Percentiles rank a stretch among this genome's conserved stretches.
Evolutionary conservation across 2,797 vertebrate genomes (phyloP).

Genomic region (Champsocephalus gunnari): DNA sequence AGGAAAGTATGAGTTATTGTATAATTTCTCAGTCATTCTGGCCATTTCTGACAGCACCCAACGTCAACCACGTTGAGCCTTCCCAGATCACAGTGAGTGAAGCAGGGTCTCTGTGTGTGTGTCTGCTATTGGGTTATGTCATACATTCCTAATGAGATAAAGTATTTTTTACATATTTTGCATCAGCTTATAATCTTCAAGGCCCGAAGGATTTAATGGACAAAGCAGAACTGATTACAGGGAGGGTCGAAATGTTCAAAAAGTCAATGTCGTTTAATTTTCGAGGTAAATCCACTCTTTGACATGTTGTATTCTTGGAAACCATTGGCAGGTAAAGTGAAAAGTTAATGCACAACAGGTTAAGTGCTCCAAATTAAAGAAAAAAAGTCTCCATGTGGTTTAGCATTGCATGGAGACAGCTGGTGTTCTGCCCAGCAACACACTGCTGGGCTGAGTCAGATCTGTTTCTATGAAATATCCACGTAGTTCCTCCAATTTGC

Average conservation of each 20-base stretch:
- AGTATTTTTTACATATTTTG: too few species aligned
- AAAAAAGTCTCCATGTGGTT: neutral
- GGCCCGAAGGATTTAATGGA: neutral
- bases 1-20: neutral
- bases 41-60: neutral
- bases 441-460: neutral
- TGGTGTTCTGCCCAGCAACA: constrained; percentile 18
- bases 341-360: neutral
- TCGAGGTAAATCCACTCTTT: neutral
- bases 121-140: too few species aligned
- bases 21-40: neutral
- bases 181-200: too few species aligned
- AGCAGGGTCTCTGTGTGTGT: neutral
- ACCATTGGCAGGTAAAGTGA: constrained; percentile 7
- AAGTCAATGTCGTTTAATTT: neutral
- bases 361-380: neutral
- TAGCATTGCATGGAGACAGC: constrained; percentile 11
- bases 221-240: neutral
- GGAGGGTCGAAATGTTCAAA: neutral
- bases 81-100: neutral
- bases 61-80: neutral
- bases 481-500: constrained; percentile 20
- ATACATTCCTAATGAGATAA: neutral
- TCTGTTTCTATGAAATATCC: constrained; percentile 26
- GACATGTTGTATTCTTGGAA: neutral